Evolutionary conservation across 2,113 vertebrate genomes (phyloP).

Genomic region (Porphyrio hochstetteri): DNA sequence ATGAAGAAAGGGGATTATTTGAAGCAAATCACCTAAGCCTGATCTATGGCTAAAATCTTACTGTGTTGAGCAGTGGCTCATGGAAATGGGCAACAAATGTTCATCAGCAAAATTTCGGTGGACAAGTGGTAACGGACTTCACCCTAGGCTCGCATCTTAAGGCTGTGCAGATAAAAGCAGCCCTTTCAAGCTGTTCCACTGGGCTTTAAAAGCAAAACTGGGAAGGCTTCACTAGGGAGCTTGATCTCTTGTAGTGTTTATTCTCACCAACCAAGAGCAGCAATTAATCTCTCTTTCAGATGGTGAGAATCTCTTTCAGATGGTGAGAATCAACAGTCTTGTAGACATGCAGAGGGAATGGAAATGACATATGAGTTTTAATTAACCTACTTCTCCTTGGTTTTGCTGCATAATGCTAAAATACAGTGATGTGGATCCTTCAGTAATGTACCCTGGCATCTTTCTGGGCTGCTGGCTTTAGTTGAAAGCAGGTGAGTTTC

Average conservation of each 20-base stretch:
- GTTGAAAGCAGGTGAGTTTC: not conserved
- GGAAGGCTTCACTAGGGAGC: conserved; percentile 52
- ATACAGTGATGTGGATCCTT: not conserved
- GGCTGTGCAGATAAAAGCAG: conserved; percentile 15
- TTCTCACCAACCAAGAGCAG: conserved; percentile 64
- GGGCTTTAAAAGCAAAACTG: conserved; percentile 41
- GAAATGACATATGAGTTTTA: conserved; percentile 53
- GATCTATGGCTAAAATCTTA: not conserved
- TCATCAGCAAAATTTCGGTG: not conserved
- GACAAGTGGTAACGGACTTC: not conserved
- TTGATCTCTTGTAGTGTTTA: conserved; percentile 63
- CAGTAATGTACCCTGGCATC: not conserved
- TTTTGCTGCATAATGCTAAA: not conserved
- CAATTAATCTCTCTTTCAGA: conserved; percentile 69
- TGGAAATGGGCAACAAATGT: not conserved
- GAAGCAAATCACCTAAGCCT: not conserved
- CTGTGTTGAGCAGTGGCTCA: not conserved
- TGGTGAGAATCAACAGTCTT: conserved; percentile 68
- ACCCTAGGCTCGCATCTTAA: not conserved
- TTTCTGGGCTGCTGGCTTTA: not conserved
- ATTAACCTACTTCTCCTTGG: not conserved
- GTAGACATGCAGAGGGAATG: conserved; percentile 56
- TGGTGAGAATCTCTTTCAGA: conserved; percentile 66
- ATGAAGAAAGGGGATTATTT: not conserved
- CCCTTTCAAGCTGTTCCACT: conserved; percentile 24